Base-by-base conservation (phyloP, 2,888 invertebrate species). In the Drosophila hamatofila region DNA sequence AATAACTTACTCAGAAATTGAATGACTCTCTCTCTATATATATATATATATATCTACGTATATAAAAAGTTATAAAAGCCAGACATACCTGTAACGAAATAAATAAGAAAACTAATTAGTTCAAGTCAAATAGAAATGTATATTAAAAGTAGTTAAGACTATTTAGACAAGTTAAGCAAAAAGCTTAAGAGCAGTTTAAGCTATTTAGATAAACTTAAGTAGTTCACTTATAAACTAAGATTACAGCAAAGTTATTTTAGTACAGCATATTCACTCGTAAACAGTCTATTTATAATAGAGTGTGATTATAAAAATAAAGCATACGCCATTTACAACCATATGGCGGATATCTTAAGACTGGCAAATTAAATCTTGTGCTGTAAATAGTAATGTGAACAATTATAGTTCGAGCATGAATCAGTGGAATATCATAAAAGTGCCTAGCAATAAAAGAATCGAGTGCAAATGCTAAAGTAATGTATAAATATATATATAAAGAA, bases 1-100 rank as follows among this genome's bases (percentile, higher is more conserved):
- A 68, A 52, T 62, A 61, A 83, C 83, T 88, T 86, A 85, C 88
- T 80, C 86, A 86, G 83, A 35, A 46, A 58, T 18, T 37, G 39
- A 42, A 39, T 49, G 46, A 21, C 21, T 16, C 41, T 16, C 8
- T 33, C 3, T 5, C 4, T 4, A 21, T 3, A 48, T 33, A 30
- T 51, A 23, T 3, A 21, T 51, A 33, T 21, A 51, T 21, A 16
- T 23, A 9, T 57, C 14, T 35, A 6, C 5, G 30, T 9, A 30
- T 35, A 33, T 18, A 37, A 52, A 21, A 14, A 14, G 11, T 11
- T 27, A 27, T 57, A 61, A 37, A 18, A 65, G 21, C 65, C 55
- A 76, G n/a, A 80, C 80, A 67, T 76, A 78, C 77, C 77, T 78
- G 77, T 16, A 78, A 76, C 27, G 52, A 75, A 44, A 76, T 7